Percentiles rank a stretch among this genome's conserved stretches.
Evolutionary conservation across 2,797 vertebrate genomes (phyloP).

Genomic region (Bradypodion ventrale): DNA sequence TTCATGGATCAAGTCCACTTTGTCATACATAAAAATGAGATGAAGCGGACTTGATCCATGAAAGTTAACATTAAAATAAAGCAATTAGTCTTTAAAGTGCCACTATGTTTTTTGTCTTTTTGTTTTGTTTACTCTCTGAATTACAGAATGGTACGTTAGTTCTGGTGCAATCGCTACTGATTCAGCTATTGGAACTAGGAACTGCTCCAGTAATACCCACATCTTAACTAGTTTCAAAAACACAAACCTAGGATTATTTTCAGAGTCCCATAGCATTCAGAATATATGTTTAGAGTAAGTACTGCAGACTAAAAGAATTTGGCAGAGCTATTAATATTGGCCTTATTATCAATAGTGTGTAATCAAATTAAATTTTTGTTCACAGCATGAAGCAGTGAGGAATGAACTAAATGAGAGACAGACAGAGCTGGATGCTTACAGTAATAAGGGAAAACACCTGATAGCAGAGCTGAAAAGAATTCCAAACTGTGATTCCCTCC

Average conservation of each 20-base stretch:
- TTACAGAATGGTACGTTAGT: too few species aligned
- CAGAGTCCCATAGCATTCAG: not conserved
- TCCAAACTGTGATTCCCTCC: constrained; percentile 74
- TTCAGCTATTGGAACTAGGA: too few species aligned
- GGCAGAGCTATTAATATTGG: not conserved
- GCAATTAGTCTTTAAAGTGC: too few species aligned
- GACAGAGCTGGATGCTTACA: constrained; percentile 89
- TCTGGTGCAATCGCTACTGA: too few species aligned
- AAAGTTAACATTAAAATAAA: too few species aligned
- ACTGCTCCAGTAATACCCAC: too few species aligned
- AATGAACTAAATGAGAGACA: constrained; percentile 85
- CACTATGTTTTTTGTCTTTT: too few species aligned
- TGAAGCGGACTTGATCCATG: too few species aligned
- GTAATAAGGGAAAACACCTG: constrained; percentile 86
- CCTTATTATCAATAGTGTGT: constrained; percentile 35
- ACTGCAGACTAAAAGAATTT: not conserved
- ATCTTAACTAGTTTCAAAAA: not conserved
- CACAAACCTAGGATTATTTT: not conserved
- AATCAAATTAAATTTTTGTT: constrained; percentile 65
- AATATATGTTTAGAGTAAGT: not conserved
- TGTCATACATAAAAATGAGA: too few species aligned
- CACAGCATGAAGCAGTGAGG: constrained; percentile 86
- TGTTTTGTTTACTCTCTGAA: too few species aligned
- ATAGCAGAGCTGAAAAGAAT: constrained; percentile 85
- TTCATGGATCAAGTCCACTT: too few species aligned